phyloP scores from a whole-genome alignment of 2,888 invertebrate genomes.

The Zootermopsis nevadensis region DNA sequence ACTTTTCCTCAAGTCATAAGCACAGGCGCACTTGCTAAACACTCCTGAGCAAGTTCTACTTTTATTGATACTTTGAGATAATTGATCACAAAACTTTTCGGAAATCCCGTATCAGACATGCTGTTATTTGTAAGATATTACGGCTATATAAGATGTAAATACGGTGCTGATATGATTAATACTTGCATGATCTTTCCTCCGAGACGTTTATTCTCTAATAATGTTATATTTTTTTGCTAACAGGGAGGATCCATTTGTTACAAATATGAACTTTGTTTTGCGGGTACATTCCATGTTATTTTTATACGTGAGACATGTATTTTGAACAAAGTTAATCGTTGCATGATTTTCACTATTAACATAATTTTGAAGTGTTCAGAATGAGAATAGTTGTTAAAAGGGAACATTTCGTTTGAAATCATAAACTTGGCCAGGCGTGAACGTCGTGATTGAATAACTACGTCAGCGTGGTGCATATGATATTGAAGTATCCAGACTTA shows the following conservation, averaged over 20 bases:
- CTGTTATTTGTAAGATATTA: not conserved
- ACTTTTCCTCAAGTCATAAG: slow-evolving; percentile 14
- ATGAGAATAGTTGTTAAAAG: too few relatives aligned
- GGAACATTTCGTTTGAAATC: too few relatives aligned
- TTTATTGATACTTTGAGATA: slow-evolving; percentile 40
- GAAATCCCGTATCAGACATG: not conserved
- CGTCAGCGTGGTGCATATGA: not conserved
- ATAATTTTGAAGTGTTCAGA: too few relatives aligned
- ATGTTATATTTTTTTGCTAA: not conserved
- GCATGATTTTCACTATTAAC: not conserved
- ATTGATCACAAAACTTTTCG: not conserved
- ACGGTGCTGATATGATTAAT: not conserved
- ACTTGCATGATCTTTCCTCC: not conserved
- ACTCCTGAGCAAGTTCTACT: slow-evolving; percentile 26
- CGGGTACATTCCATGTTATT: not conserved
- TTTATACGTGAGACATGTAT: not conserved
- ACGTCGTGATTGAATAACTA: not conserved
- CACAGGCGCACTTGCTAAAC: slow-evolving; percentile 45
- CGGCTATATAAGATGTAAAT: not conserved
- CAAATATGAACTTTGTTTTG: not conserved
- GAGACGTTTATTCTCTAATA: not conserved
- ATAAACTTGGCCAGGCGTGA: not conserved
- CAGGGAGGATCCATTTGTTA: not conserved
- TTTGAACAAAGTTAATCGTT: not conserved
- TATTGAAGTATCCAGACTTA: not conserved